These are phyloP conservation scores for Manis javanica DNA, from an alignment of 2,797 vertebrate genomes.

Conservation along the genomic window DNA sequence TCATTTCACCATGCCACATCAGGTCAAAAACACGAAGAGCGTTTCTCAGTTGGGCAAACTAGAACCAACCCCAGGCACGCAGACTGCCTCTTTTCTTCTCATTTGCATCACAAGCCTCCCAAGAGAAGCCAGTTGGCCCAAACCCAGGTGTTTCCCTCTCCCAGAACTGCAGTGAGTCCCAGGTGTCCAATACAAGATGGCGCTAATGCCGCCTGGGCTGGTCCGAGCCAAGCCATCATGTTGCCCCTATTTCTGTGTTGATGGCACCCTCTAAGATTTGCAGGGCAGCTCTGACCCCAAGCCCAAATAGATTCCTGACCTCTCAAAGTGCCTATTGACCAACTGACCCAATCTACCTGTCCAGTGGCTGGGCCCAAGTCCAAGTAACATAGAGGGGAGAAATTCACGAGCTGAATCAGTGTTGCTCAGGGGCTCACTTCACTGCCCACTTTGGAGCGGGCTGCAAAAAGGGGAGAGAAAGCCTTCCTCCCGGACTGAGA, in stretches of 20 bases:
- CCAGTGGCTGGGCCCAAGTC: no score
- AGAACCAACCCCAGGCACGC: fast-evolving
- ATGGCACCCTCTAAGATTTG: fast-evolving
- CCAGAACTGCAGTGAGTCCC: neutral
- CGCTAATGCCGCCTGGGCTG: neutral
- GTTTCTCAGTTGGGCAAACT: neutral
- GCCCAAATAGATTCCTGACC: no score
- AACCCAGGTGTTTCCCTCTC: neutral
- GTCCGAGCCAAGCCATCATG: neutral
- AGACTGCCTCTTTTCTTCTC: neutral
- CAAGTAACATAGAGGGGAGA: neutral
- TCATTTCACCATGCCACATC: neutral
- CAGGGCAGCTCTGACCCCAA: neutral
- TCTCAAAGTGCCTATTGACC: no score
- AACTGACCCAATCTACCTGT: no score
- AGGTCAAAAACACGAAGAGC: neutral
- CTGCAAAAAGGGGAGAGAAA: neutral
- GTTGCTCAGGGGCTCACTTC: neutral
- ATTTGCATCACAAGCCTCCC: neutral
- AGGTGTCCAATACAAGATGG: neutral
- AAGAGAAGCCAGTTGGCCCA: neutral
- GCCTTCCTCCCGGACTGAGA: neutral
- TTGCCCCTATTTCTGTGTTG: neutral
- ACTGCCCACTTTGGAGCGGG: neutral
- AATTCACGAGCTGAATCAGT: neutral